A percentile compares a stretch with the other conserved stretches of the same genome.
Conservation (phyloP, 2,888 invertebrate genomes). For the Nesidiocoris tenuis region DNA sequence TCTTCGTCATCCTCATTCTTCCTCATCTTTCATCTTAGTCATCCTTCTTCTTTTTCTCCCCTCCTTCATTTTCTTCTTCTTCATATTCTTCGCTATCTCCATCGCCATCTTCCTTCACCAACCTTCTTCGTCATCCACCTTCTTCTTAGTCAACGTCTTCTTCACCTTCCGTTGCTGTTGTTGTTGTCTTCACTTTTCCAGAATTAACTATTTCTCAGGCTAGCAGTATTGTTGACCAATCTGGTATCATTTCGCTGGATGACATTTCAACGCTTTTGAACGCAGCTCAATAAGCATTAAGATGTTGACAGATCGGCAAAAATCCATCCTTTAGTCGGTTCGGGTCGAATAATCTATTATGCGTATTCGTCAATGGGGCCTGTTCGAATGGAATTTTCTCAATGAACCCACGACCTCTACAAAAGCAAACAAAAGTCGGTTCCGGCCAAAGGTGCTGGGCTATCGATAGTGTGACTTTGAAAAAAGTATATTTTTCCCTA, state of each 20-base stretch:
- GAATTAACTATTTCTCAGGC: too few relatives aligned
- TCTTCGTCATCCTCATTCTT: background rate
- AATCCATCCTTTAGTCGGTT: background rate
- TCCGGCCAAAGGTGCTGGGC: background rate
- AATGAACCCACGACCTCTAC: background rate
- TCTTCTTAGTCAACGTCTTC: too few relatives aligned
- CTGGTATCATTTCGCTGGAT: background rate
- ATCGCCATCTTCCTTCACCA: too few relatives aligned
- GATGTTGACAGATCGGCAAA: background rate
- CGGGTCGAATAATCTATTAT: background rate
- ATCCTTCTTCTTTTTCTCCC: background rate
- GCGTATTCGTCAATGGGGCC: background rate
- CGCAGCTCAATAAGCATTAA: background rate
- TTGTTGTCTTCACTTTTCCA: too few relatives aligned
- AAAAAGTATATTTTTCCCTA: background rate
- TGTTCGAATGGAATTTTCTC: background rate
- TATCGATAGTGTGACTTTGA: background rate
- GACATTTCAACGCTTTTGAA: background rate
- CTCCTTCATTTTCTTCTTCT: background rate
- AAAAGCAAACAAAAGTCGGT: background rate
- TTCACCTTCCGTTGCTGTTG: too few relatives aligned
- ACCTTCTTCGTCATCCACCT: too few relatives aligned
- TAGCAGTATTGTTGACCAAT: too few relatives aligned
- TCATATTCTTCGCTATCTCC: too few relatives aligned
- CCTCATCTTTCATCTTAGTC: background rate